Base-by-base conservation (phyloP, 2,888 invertebrate species). In the Cantharis rufa region DNA sequence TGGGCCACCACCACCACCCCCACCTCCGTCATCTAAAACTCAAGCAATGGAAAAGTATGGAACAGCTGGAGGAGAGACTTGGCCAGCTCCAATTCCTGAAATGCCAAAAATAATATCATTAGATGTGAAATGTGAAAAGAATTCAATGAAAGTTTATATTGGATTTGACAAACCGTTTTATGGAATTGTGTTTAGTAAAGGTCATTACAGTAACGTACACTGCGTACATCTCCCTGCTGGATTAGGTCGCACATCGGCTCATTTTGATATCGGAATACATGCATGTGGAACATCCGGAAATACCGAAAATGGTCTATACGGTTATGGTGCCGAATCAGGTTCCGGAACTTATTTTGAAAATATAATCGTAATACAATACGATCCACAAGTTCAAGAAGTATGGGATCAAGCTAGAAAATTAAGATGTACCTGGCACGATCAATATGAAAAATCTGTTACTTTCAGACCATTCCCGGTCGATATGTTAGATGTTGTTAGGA, bases 381-480 rank as follows among this genome's bases (percentile, higher is more conserved):
- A 97, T 88, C 96, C 96, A 3, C 94, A 95, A 89, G 96, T 97
- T 0, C 97, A 97, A 88, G 97, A 97, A 89, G 83, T 84, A 1
- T 97, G 97, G 97, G 97, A 97, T 89, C 96, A 97, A 87, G 97
- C 97, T 0, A 90, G 97, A 72, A 97, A 97, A 86, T 87, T 97
- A 21, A 92, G 97, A 13, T 97, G 97, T 88, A 97, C 97, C 0
- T 98, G 97, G 97, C 97, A 97, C 85, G 97, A 97, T 87, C 94
- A 97, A 83, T 97, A 97, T 84, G 97, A 98, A 88, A 98, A 98
- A 86, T 96, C 97, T 5, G 97, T 97, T 0, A 97, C 97, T 0
- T 97, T 97, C 89, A 90, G 97, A 72, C 97, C 97, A 0, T 97
- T 97, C 92, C 96, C 97, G 0, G 97, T 98, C 1, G 97, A 97